A percentile compares a stretch with the other conserved stretches of the same genome.
phyloP scores from a whole-genome alignment of 2,113 vertebrate species.

The Amphilophus citrinellus region DNA sequence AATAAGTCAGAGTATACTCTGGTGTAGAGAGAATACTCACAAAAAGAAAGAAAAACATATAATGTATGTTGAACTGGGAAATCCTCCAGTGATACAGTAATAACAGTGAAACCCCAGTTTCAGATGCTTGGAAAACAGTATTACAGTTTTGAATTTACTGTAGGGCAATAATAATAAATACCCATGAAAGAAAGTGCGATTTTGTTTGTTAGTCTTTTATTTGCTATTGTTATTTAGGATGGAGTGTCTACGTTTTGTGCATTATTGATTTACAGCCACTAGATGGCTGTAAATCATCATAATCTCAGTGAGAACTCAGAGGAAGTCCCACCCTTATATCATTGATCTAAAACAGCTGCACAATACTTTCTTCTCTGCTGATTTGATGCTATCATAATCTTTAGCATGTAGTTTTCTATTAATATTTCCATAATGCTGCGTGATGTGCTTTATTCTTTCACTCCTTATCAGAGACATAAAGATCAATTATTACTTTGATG shows the following conservation, averaged over 20 bases:
- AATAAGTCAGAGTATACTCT: neutral
- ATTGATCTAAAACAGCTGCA: neutral
- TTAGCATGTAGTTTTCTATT: neutral
- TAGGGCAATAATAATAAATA: neutral
- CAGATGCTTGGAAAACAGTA: neutral
- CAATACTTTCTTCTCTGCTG: neutral
- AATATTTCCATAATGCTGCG: neutral
- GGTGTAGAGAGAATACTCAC: neutral
- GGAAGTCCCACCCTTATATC: neutral
- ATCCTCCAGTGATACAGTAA: neutral
- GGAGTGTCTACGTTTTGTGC: neutral
- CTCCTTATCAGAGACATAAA: no score
- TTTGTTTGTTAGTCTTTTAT: neutral
- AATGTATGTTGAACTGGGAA: neutral
- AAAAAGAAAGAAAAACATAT: neutral
- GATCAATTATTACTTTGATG: no score
- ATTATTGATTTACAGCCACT: conserved; percentile 52
- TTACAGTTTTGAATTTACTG: neutral
- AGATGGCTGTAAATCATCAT: conserved; percentile 59
- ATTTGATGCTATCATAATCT: neutral
- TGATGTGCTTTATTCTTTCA: neutral
- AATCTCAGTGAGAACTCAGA: neutral
- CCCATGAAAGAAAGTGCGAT: neutral
- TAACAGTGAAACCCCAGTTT: neutral
- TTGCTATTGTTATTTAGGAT: neutral